Conservation (phyloP, 2,797 vertebrate genomes). For the Crocodylus rhombifer region DNA sequence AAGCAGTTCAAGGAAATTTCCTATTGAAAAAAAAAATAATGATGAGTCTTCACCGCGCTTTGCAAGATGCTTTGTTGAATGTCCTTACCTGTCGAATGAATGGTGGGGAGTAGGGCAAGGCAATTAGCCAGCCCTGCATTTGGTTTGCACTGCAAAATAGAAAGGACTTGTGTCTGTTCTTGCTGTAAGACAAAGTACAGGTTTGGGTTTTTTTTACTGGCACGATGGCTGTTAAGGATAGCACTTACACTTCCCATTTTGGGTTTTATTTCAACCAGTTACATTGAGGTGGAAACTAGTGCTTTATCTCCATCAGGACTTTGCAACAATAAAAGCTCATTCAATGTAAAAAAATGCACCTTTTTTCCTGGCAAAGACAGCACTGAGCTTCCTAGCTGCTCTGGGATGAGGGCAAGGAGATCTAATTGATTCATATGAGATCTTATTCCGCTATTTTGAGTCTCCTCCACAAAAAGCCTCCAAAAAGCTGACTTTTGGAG, state of each 20-base stretch:
- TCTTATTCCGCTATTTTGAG: not conserved
- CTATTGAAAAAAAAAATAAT: not conserved
- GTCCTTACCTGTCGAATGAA: not conserved
- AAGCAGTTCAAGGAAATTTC: not conserved
- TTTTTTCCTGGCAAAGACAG: not conserved
- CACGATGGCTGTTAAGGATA: not conserved
- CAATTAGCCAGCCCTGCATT: not conserved
- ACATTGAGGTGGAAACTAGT: not conserved
- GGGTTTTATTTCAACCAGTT: not conserved
- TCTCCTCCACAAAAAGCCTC: not conserved
- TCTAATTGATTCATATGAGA: not conserved
- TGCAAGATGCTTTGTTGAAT: not conserved
- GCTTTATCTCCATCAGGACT: not conserved
- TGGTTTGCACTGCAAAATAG: not conserved
- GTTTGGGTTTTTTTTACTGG: not conserved
- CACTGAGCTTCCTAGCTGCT: not conserved
- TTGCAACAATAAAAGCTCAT: not conserved
- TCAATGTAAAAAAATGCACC: not conserved
- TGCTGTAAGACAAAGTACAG: rapidly evolving
- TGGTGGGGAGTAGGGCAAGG: not conserved
- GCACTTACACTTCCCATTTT: not conserved
- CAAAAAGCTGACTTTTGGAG: no score
- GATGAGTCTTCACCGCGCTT: not conserved
- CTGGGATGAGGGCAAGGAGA: not conserved
- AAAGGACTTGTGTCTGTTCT: not conserved